Conservation (phyloP, 2,888 invertebrate species). For the Tyria jacobaeae region DNA sequence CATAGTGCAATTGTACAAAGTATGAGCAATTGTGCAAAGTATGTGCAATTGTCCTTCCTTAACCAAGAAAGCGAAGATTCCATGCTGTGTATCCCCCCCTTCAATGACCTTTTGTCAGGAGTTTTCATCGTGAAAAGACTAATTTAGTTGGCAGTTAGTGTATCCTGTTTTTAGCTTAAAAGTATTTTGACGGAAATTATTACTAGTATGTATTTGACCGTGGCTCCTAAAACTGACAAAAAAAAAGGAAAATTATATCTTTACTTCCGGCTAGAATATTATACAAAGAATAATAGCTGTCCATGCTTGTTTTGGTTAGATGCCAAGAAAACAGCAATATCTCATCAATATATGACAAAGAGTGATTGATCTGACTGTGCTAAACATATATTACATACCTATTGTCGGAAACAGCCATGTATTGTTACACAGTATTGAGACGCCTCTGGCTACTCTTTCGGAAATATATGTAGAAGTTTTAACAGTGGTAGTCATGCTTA, state of each 20-base stretch:
- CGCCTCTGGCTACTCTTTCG: too few relatives aligned
- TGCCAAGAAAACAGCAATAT: constrained; percentile 31
- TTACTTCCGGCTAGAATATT: constrained; percentile 3
- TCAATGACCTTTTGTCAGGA: too few relatives aligned
- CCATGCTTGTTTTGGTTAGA: constrained; percentile 24
- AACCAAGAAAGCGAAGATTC: too few relatives aligned
- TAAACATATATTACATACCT: background rate
- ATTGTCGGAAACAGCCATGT: background rate
- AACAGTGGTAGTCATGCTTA: too few relatives aligned
- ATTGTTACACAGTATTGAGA: too few relatives aligned
- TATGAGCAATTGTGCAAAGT: too few relatives aligned
- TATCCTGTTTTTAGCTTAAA: background rate
- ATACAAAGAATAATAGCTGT: constrained; percentile 14
- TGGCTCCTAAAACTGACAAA: background rate
- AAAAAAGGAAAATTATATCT: constrained; percentile 1
- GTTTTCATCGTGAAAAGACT: too few relatives aligned
- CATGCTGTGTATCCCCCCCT: too few relatives aligned
- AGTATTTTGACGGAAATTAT: background rate
- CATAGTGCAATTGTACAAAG: too few relatives aligned
- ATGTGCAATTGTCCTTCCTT: too few relatives aligned
- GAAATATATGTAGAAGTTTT: too few relatives aligned
- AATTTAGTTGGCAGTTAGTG: too few relatives aligned
- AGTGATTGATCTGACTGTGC: background rate
- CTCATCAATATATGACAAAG: background rate
- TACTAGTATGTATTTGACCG: background rate